phyloP scores from a whole-genome alignment of 1,140 invertebrate genomes.

The Macrobrachium rosenbergii region DNA sequence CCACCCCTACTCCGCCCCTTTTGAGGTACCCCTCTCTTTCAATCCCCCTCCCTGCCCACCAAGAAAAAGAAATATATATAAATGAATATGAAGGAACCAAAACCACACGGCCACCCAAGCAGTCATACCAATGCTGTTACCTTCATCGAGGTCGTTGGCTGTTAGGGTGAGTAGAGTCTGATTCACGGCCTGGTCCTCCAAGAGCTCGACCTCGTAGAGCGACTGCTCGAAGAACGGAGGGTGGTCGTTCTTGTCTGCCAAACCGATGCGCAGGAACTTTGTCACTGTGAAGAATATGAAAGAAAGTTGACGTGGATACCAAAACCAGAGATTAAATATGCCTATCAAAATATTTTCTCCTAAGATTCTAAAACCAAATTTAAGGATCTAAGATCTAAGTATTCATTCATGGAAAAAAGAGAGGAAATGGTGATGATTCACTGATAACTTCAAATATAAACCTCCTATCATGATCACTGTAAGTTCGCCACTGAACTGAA shows the following conservation, averaged over 20 bases:
- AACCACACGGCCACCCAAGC: neutral
- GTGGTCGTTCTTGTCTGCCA: slow-evolving; percentile 95
- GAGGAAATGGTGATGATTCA: no score
- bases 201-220: slow-evolving; percentile 95
- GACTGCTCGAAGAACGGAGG: slow-evolving; percentile 94
- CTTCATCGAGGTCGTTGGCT: slow-evolving; percentile 98
- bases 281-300: slow-evolving; percentile 70
- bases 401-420: no score
- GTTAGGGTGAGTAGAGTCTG: slow-evolving; percentile 96
- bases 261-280: slow-evolving; percentile 74
- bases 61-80: no score
- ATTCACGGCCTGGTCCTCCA: slow-evolving; percentile 97
- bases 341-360: neutral
- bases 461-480: no score
- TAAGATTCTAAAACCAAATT: neutral
- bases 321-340: no score
- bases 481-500: no score
- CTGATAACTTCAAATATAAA: no score
- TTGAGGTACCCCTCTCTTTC: no score
- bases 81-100: neutral
- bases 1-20: no score
- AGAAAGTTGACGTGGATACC: neutral
- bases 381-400: no score
- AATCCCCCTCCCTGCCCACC: no score
- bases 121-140: slow-evolving; percentile 71